phyloP scores from a whole-genome alignment of 2,888 invertebrate species.

The Villa cingulata region DNA sequence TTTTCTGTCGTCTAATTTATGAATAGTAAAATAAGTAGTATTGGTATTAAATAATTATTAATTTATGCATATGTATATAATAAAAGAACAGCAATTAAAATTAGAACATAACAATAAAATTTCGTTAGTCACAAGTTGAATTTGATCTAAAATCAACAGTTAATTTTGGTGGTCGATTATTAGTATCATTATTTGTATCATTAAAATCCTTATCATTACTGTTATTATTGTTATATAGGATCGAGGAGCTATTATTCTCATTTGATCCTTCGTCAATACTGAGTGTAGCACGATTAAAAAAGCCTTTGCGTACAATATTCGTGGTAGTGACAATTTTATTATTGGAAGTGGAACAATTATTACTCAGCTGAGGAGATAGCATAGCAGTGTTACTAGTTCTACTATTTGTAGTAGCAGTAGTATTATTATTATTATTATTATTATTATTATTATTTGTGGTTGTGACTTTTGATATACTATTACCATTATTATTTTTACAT shows the following conservation, averaged over 20 bases:
- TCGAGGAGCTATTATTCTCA: background rate
- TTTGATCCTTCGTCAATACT: constrained; percentile 22
- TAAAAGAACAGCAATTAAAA: too few relatives aligned
- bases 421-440: constrained; percentile 5
- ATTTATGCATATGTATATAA: too few relatives aligned
- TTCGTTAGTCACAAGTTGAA: constrained; percentile 23
- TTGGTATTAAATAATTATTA: too few relatives aligned
- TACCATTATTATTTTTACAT: constrained; percentile 16
- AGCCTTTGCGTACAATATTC: constrained; percentile 25
- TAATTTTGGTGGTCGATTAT: constrained; percentile 17
- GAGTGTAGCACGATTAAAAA: constrained; percentile 24
- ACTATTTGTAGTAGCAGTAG: constrained; percentile 1
- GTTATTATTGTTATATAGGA: constrained; percentile 11
- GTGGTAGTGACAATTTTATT: constrained; percentile 13
- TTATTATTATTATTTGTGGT: constrained; percentile 9
- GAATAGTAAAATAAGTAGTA: too few relatives aligned
- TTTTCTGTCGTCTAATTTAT: too few relatives aligned
- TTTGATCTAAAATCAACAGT: constrained; percentile 22
- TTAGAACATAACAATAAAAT: too few relatives aligned
- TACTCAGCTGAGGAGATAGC: constrained; percentile 1
- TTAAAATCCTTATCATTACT: constrained; percentile 8
- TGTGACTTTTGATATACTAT: constrained; percentile 6
- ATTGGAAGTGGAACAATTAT: constrained; percentile 1
- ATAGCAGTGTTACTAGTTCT: constrained; percentile 7
- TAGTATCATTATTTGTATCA: constrained; percentile 10